phyloP scores from a whole-genome alignment of 2,888 invertebrate genomes.

The Rhamphomyia laevipes region DNA sequence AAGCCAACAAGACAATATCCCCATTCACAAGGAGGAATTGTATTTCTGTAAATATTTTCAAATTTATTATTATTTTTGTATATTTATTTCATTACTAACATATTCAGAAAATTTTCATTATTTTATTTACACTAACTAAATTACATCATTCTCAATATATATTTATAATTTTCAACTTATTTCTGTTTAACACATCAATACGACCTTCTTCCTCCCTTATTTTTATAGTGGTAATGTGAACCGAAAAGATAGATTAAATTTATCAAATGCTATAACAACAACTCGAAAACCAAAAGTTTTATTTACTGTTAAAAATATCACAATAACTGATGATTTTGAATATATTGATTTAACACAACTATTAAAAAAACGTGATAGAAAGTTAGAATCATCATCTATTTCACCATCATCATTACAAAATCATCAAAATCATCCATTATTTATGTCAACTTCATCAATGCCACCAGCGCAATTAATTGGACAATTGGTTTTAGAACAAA shows the following conservation, averaged over 20 bases:
- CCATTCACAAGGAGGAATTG: not conserved
- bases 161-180: not conserved
- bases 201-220: not conserved
- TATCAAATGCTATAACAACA: conserved; percentile 5
- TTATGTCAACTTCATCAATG: not conserved
- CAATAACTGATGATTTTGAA: conserved; percentile 11
- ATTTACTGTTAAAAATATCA: conserved; percentile 12
- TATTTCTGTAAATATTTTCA: not conserved
- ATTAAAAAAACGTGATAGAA: not conserved
- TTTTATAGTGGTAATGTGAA: not conserved
- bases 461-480: not conserved
- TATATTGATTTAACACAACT: conserved; percentile 20
- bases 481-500: no score
- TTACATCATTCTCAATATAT: no score
- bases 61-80: not conserved
- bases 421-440: not conserved
- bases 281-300: conserved; percentile 11
- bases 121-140: no score
- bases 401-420: no score
- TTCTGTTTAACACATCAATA: not conserved
- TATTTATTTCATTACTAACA: no score
- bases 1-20: not conserved
- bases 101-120: no score
- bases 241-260: no score
- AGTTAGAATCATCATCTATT: not conserved